Evolutionary conservation across 2,888 invertebrate species (phyloP).

Genomic region (Ischnus inquisitorius): DNA sequence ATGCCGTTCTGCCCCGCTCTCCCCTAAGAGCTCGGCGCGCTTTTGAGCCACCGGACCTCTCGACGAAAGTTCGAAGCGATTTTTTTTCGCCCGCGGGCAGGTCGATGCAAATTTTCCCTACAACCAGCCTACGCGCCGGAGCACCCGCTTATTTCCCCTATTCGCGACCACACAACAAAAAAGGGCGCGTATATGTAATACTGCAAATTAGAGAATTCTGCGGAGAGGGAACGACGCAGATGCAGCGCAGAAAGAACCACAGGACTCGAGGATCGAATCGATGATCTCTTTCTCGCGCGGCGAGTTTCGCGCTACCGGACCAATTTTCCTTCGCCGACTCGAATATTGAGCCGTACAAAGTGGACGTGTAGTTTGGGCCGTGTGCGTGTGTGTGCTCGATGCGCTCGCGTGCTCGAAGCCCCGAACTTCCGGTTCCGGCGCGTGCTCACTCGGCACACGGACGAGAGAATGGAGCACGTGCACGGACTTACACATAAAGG

Average conservation of each 20-base stretch:
- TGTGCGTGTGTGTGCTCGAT: constrained; percentile 5
- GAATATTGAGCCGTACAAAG: not conserved
- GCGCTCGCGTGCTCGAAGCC: constrained; percentile 75
- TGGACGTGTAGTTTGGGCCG: not conserved
- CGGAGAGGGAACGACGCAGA: no score
- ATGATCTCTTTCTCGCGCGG: not conserved
- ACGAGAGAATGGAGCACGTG: constrained; percentile 20
- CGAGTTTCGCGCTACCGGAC: not conserved
- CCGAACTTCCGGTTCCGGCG: constrained; percentile 79
- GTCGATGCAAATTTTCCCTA: constrained; percentile 31
- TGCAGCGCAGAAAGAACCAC: not conserved
- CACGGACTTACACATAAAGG: not conserved
- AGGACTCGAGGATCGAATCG: not conserved
- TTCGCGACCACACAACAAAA: not conserved
- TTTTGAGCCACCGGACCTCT: not conserved
- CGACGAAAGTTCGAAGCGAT: not conserved
- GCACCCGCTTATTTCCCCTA: not conserved
- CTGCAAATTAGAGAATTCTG: no score
- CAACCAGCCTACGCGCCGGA: not conserved
- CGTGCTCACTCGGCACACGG: constrained; percentile 68
- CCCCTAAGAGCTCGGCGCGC: not conserved
- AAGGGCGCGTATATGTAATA: not conserved
- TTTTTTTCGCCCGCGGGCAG: constrained; percentile 9
- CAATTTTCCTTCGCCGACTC: not conserved
- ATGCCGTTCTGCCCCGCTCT: no score